A percentile compares a stretch with the other conserved stretches of the same genome.
These are phyloP conservation scores for Trichonephila clavipes DNA, from an alignment of 1,140 invertebrate species.

Conservation along the genomic window DNA sequence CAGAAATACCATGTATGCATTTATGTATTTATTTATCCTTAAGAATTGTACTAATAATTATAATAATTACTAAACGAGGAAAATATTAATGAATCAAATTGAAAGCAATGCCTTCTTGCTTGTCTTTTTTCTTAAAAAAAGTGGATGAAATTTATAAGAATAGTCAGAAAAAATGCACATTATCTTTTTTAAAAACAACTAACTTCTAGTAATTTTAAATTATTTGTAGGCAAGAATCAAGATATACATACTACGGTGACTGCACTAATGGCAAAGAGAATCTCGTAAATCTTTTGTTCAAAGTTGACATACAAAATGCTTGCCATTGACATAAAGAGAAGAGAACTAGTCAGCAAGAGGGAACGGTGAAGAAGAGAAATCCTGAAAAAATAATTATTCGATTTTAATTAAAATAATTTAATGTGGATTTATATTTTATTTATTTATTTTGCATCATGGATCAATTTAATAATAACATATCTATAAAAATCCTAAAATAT, in stretches of 20 bases:
- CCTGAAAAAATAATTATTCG: slow-evolving; percentile 7
- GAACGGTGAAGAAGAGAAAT: slow-evolving; percentile 60
- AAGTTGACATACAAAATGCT: slow-evolving; percentile 71
- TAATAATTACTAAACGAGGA: neutral
- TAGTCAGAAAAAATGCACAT: no score
- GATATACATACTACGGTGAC: slow-evolving; percentile 40
- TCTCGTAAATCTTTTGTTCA: slow-evolving; percentile 51
- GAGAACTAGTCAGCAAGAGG: slow-evolving; percentile 54
- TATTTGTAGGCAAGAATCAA: neutral
- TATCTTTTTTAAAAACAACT: no score
- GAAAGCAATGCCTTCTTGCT: no score
- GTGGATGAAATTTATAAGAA: no score
- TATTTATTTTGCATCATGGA: no score
- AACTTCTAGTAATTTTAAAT: neutral
- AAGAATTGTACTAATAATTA: neutral
- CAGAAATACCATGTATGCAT: no score
- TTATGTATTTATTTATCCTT: no score
- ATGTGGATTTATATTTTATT: no score
- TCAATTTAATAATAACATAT: no score
- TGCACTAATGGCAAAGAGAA: slow-evolving; percentile 57
- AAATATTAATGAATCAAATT: neutral
- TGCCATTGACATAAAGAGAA: slow-evolving; percentile 63
- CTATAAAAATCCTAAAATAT: no score
- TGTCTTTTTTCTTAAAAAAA: no score
- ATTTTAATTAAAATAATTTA: no score